Evolutionary conservation across 2,797 vertebrate species (phyloP).

Genomic region (Atherinosoma microstoma): DNA sequence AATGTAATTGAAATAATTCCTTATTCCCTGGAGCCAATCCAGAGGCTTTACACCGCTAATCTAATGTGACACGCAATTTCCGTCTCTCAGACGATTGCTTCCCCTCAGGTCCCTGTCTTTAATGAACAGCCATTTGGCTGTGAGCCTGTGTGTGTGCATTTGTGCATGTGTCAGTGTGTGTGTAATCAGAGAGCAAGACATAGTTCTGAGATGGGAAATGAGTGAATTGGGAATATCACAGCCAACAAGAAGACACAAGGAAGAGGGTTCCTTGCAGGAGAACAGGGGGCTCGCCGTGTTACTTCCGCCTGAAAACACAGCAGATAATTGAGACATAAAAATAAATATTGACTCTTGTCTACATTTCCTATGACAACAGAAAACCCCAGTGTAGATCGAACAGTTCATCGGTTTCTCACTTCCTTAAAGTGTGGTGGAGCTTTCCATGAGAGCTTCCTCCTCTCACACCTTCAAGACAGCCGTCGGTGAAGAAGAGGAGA

Average conservation of each 20-base stretch:
- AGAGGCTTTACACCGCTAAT: slow-evolving; percentile 83
- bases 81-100: slow-evolving; percentile 84
- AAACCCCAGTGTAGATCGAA: slow-evolving; percentile 4
- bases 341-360: slow-evolving; percentile 46
- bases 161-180: slow-evolving; percentile 35
- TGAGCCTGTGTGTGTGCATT: slow-evolving; percentile 62
- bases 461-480: slow-evolving; percentile 51
- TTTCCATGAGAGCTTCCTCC: slow-evolving; percentile 16
- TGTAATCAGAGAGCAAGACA: slow-evolving; percentile 62
- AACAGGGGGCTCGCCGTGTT: slow-evolving; percentile 24
- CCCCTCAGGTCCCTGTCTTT: slow-evolving; percentile 85
- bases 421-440: slow-evolving; percentile 24
- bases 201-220: slow-evolving; percentile 72
- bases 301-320: slow-evolving; percentile 45
- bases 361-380: slow-evolving; percentile 17
- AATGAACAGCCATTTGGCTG: slow-evolving; percentile 86
- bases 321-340: slow-evolving; percentile 49
- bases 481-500: slow-evolving; percentile 30
- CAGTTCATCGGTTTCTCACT: slow-evolving; percentile 16
- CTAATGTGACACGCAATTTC: slow-evolving; percentile 86
- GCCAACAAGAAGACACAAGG: slow-evolving; percentile 48
- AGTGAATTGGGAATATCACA: slow-evolving; percentile 76
- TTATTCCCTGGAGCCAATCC: slow-evolving; percentile 83
- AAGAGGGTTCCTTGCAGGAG: slow-evolving; percentile 30
- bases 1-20: slow-evolving; percentile 86